These are phyloP conservation scores for Gymnobelideus leadbeateri DNA, from an alignment of 2,113 vertebrate genomes.

Conservation along the genomic window DNA sequence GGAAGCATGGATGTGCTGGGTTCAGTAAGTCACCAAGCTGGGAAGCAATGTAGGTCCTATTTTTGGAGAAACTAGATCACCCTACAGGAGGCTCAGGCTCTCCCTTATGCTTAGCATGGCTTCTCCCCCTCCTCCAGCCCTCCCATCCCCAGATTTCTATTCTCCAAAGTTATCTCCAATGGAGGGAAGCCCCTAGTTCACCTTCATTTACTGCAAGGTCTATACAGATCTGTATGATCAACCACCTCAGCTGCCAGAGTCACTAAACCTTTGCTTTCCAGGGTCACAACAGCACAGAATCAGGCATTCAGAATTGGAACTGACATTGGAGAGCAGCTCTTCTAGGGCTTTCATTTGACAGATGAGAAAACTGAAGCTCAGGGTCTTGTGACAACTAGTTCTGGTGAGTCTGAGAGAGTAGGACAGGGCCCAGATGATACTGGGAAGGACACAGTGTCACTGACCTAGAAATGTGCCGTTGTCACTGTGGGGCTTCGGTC, in stretches of 20 bases:
- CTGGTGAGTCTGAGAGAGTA: neutral
- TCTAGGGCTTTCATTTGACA: neutral
- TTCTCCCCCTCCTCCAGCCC: neutral
- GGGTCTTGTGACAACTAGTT: neutral
- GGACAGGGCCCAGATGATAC: neutral
- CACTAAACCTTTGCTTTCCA: neutral
- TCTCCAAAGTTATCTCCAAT: neutral
- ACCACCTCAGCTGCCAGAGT: neutral
- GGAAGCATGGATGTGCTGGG: constrained; percentile 10
- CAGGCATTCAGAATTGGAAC: neutral
- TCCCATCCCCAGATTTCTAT: neutral
- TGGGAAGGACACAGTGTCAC: neutral
- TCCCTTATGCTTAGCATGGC: neutral
- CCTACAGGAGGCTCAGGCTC: neutral
- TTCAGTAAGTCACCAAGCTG: neutral
- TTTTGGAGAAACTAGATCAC: neutral
- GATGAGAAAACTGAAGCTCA: neutral
- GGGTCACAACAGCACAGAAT: neutral
- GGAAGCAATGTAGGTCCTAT: neutral
- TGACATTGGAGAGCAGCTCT: neutral
- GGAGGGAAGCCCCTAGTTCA: neutral
- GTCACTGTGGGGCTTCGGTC: neutral
- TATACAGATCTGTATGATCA: neutral
- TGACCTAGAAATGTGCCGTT: neutral
- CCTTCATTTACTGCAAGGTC: neutral